Base-by-base conservation (phyloP, 2,113 vertebrate species). In the Ciconia stormi region DNA sequence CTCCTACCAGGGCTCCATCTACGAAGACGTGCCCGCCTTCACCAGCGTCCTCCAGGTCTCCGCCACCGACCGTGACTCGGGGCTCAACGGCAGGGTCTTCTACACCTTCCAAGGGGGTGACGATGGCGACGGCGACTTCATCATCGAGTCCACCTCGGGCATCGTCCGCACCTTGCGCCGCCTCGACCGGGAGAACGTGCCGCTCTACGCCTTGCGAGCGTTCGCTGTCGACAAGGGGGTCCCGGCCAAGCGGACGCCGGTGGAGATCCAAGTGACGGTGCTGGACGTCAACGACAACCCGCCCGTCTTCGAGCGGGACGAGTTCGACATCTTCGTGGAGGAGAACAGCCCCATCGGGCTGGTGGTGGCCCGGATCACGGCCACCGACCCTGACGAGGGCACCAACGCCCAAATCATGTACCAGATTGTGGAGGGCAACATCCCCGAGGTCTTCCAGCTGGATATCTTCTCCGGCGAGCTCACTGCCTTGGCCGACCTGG, bases 321-420 rank as follows among this genome's bases (percentile, higher is more conserved):
- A 99, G 93, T 99, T 99, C 40, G 99, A 99, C 55, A 99, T 99
- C 52, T 98, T 99, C 25, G 99, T 99, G 93, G 99, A 99, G 53
- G 99, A 99, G 97, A 99, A 99, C 97, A 99, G 99, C 95, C 99
- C 99, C 80, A 99, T 99, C 1, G 99, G 99, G 16, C 88, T 99
- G 13, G 99, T 99, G 8, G 99, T 99, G 74, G 99, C 99, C 44
- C 98, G 99, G 9, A 98, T 99, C 90, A 99, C 98, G 0, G 99
- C 99, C 95, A 99, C 99, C 0, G 99, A 99, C 95, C 99, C 99
- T 0, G 99, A 99, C 0, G 99, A 99, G 96, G 99, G 99, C 79
- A 99, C 99, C 80, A 99, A 99, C 6, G 99, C 99, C 7, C 99
- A 99, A 96, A 99, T 99, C 90, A 99, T 99, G 99, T 99, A 99